Conservation (phyloP, 2,797 vertebrate genomes). For the Gymnodraco acuticeps region DNA sequence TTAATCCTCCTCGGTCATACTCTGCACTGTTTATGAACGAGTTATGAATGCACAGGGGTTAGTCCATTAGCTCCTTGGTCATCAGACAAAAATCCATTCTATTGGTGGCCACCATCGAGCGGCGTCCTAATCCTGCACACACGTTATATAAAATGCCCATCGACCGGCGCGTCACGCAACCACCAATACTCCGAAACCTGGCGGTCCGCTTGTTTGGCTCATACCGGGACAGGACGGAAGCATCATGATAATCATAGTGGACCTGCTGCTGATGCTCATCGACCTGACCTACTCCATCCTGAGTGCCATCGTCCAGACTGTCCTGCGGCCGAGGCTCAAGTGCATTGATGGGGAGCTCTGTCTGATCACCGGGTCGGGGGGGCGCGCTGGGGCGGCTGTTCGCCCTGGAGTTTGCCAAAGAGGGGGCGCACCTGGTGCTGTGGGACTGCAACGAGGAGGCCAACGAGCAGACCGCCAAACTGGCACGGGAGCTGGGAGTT, state of each 20-base stretch:
- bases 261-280: slow-evolving; percentile 78
- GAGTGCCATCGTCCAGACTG: slow-evolving; percentile 65
- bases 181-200: neutral
- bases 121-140: slow-evolving; percentile 67
- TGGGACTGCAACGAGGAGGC: slow-evolving; percentile 80
- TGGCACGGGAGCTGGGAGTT: slow-evolving; percentile 67
- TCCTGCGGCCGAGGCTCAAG: slow-evolving; percentile 76
- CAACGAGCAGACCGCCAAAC: slow-evolving; percentile 76
- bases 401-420: slow-evolving; percentile 79
- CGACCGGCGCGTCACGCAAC: slow-evolving; percentile 36
- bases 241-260: slow-evolving; percentile 75
- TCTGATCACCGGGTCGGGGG: slow-evolving; percentile 81
- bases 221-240: neutral
- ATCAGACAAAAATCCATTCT: slow-evolving; percentile 61
- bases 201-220: slow-evolving; percentile 7
- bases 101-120: slow-evolving; percentile 56
- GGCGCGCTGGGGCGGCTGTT: slow-evolving; percentile 77
- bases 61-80: slow-evolving; percentile 28
- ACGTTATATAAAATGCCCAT: slow-evolving; percentile 74
- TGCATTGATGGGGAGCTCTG: slow-evolving; percentile 76
- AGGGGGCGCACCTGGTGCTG: slow-evolving; percentile 78
- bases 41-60: slow-evolving; percentile 51
- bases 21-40: slow-evolving; percentile 17
- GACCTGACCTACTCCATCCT: slow-evolving; percentile 70
- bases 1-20: slow-evolving; percentile 38